phyloP scores from a whole-genome alignment of 2,888 invertebrate species.

The Drosophila vallismaia region DNA sequence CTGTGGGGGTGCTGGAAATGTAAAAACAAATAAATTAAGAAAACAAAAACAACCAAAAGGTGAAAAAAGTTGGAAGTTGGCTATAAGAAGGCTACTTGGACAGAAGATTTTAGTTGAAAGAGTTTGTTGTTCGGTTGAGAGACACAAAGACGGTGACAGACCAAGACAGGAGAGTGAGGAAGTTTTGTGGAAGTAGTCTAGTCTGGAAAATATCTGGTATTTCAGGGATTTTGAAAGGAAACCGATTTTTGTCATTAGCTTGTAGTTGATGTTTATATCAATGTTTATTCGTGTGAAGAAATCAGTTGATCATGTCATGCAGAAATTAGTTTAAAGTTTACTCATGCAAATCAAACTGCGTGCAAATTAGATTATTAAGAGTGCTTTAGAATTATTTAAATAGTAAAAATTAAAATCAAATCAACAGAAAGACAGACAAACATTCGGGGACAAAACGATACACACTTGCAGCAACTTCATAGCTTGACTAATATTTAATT shows the following conservation, averaged over 20 bases:
- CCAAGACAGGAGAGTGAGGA: constrained; percentile 33
- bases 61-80: constrained; percentile 39
- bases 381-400: background rate
- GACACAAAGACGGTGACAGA: constrained; percentile 13
- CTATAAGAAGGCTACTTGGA: constrained; percentile 55
- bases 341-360: constrained; percentile 28
- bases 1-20: constrained; percentile 68
- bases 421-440: constrained; percentile 33
- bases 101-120: constrained; percentile 20
- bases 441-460: constrained; percentile 55
- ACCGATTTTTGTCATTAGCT: constrained; percentile 78
- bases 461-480: constrained; percentile 84
- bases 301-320: constrained; percentile 47
- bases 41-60: constrained; percentile 29
- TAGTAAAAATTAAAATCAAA: constrained; percentile 34
- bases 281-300: constrained; percentile 5
- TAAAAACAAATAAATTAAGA: constrained; percentile 48
- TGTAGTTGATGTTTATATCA: constrained; percentile 4
- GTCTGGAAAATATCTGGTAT: constrained; percentile 51
- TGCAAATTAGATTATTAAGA: constrained; percentile 6
- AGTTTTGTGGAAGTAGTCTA: constrained; percentile 30
- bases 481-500: constrained; percentile 81
- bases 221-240: constrained; percentile 68
- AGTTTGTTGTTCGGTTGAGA: constrained; percentile 22
- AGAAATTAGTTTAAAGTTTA: constrained; percentile 11